Conservation (phyloP, 1,140 invertebrate species). For the Drosophila quadrilineata region DNA sequence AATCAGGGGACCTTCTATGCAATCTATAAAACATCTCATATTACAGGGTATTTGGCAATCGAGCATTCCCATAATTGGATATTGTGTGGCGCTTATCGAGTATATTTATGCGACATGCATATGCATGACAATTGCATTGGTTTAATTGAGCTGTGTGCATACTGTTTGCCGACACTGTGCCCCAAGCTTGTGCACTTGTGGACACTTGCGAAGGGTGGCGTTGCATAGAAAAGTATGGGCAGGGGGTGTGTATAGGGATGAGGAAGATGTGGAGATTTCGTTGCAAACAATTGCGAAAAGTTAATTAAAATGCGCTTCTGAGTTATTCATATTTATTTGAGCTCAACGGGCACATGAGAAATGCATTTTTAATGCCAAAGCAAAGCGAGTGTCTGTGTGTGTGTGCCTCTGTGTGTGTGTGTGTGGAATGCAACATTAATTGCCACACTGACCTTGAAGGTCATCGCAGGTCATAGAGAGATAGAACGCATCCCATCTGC, state of each 20-base stretch:
- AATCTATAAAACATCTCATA: too few species aligned
- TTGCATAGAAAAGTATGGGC: neutral
- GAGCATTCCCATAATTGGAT: neutral
- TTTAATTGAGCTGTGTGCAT: neutral
- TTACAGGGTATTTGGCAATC: neutral
- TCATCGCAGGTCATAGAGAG: too few species aligned
- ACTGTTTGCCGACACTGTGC: slow-evolving; percentile 9
- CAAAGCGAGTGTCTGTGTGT: neutral
- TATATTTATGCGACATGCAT: neutral
- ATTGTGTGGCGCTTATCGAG: neutral
- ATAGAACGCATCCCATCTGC: neutral
- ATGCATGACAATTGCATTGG: neutral
- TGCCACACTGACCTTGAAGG: slow-evolving; percentile 29
- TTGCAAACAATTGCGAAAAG: slow-evolving; percentile 28
- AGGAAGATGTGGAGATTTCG: neutral
- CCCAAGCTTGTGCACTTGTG: neutral
- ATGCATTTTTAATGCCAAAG: slow-evolving; percentile 62
- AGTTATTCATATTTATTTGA: slow-evolving; percentile 68
- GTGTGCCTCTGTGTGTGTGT: slow-evolving; percentile 3
- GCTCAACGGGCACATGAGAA: slow-evolving; percentile 49
- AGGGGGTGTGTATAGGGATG: neutral
- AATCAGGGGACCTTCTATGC: too few species aligned
- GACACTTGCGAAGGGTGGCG: neutral
- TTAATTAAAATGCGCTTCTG: slow-evolving; percentile 73
- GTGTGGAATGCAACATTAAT: slow-evolving; percentile 41